Conservation (phyloP, 2,797 vertebrate species). For the Darevskia mixta region DNA sequence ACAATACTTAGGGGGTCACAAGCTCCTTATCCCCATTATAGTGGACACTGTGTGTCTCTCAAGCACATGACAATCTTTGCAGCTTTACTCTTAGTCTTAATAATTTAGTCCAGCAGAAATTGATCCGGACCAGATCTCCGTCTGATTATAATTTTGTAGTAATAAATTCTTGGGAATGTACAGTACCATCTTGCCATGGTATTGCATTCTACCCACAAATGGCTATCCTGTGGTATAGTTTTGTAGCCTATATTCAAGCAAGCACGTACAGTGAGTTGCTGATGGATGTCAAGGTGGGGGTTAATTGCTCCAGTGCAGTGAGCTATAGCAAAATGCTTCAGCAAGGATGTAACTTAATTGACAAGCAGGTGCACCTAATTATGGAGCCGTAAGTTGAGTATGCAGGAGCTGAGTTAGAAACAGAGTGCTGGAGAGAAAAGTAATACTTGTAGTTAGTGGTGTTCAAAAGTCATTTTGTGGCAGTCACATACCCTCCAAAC, state of each 20-base stretch:
- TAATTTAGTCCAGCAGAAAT: not conserved
- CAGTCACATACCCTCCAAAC: no score
- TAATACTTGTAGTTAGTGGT: not conserved
- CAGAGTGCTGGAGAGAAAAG: no score
- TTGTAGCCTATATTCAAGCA: not conserved
- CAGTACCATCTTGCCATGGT: not conserved
- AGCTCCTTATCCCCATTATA: no score
- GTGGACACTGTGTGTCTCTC: not conserved
- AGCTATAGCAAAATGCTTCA: conserved; percentile 21
- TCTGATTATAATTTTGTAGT: not conserved
- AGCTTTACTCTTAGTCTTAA: not conserved
- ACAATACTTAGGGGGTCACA: no score
- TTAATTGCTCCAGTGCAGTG: conserved; percentile 35
- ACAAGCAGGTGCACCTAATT: conserved; percentile 40
- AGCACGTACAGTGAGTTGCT: conserved; percentile 1
- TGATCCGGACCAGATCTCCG: not conserved
- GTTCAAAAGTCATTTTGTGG: not conserved
- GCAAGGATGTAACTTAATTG: conserved; percentile 30
- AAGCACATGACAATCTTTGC: not conserved
- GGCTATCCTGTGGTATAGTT: not conserved
- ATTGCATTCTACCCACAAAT: not conserved
- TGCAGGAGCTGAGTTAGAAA: conserved; percentile 5
- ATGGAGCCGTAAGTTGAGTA: not conserved
- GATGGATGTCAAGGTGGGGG: conserved; percentile 29
- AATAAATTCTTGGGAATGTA: not conserved